Conservation (phyloP, 2,888 invertebrate species). For the Odontocolon sp. region DNA sequence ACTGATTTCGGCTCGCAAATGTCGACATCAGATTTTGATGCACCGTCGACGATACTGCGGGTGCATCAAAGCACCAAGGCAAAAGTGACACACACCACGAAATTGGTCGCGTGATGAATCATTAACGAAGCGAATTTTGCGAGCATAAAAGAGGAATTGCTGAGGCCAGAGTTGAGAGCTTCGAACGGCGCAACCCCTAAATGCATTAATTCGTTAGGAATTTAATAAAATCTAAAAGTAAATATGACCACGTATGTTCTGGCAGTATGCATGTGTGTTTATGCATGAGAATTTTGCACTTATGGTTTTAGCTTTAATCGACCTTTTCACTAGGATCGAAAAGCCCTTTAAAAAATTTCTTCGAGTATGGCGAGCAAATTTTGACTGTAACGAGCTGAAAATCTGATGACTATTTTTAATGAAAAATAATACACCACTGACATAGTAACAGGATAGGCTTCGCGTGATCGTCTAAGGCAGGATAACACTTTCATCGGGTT, state of each 20-base stretch:
- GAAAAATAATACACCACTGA: no score
- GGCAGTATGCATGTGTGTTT: neutral
- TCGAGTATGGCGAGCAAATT: no score
- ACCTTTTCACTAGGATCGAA: neutral
- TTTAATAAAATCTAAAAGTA: slow-evolving; percentile 3
- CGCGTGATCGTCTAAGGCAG: no score
- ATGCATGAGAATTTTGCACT: neutral
- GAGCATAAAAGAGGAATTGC: neutral
- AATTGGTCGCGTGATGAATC: slow-evolving; percentile 31
- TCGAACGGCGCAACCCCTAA: slow-evolving; percentile 26
- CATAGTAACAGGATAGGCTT: no score
- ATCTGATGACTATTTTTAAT: no score
- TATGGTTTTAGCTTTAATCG: neutral
- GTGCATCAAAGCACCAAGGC: no score
- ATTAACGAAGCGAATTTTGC: slow-evolving; percentile 33
- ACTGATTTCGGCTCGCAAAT: no score
- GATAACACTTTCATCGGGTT: no score
- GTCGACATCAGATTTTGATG: no score
- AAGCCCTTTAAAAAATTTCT: no score
- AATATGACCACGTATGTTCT: neutral
- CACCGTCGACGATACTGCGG: no score
- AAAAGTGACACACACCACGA: neutral
- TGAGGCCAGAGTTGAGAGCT: slow-evolving; percentile 8
- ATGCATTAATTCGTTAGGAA: slow-evolving; percentile 37
- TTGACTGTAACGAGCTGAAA: no score